phyloP scores from a whole-genome alignment of 1,140 invertebrate species.

The Anastatus disparis region DNA sequence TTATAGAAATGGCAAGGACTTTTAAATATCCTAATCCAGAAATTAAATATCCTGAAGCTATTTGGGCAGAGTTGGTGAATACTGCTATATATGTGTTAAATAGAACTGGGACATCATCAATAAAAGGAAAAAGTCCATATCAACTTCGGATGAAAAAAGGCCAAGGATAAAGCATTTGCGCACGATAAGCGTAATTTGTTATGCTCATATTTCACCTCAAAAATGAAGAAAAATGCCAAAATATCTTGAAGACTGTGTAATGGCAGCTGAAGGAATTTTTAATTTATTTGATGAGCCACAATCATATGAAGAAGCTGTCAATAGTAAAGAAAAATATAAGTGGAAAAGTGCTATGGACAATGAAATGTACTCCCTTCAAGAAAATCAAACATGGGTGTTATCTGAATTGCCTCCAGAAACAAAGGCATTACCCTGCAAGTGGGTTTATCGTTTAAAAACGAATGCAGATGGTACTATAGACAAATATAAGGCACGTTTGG shows the following conservation, averaged over 20 bases:
- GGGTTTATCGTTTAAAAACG: constrained; percentile 42
- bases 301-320: constrained; percentile 24
- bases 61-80: neutral
- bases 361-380: constrained; percentile 41
- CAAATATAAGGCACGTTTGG: no score
- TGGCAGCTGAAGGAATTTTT: constrained; percentile 17
- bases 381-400: constrained; percentile 42
- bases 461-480: constrained; percentile 30
- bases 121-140: neutral
- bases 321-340: constrained; percentile 11
- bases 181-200: constrained; percentile 3
- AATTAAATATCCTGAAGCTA: neutral
- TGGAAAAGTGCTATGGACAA: constrained; percentile 44
- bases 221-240: constrained; percentile 28
- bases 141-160: neutral
- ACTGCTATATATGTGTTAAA: neutral
- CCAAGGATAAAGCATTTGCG: neutral
- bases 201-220: constrained; percentile 13
- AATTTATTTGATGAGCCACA: neutral
- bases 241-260: constrained; percentile 16
- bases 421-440: constrained; percentile 40
- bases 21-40: constrained; percentile 2
- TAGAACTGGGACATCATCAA: neutral
- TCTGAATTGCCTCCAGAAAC: constrained; percentile 22
- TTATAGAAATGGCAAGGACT: neutral